Conservation (phyloP, 2,113 vertebrate species). For the Aythya baeri region DNA sequence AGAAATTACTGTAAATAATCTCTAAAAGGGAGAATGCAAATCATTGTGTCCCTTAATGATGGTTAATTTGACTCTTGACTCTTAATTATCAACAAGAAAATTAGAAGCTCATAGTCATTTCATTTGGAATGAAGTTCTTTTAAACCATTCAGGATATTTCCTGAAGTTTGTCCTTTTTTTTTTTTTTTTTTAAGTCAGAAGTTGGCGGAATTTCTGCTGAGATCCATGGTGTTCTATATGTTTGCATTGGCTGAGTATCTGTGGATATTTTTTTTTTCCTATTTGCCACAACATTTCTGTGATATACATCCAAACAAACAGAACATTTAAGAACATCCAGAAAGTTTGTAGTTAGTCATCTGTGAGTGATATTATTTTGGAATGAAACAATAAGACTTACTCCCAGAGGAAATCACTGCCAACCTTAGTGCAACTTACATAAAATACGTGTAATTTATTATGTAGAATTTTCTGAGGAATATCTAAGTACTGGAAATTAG, state of each 20-base stretch:
- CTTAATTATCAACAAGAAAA: not conserved
- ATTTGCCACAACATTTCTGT: not conserved
- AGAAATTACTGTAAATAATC: not conserved
- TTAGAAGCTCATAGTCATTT: not conserved
- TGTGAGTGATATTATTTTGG: not conserved
- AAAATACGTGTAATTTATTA: not conserved
- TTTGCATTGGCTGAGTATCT: not conserved
- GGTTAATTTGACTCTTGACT: not conserved
- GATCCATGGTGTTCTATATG: not conserved
- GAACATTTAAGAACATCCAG: not conserved
- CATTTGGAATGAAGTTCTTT: not conserved
- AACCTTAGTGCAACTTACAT: not conserved
- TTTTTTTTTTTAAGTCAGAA: not conserved
- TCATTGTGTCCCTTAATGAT: not conserved
- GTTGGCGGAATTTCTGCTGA: not conserved
- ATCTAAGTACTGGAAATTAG: not conserved
- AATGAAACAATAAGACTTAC: not conserved
- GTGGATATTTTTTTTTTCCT: not conserved
- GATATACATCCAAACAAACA: not conserved
- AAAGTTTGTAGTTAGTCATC: not conserved
- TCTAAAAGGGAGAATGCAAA: not conserved
- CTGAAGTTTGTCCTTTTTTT: not conserved
- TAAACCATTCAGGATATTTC: not conserved
- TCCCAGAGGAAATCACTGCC: not conserved
- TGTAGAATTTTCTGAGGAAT: not conserved